Conservation (phyloP, 2,797 vertebrate species). For the Mallotus villosus region DNA sequence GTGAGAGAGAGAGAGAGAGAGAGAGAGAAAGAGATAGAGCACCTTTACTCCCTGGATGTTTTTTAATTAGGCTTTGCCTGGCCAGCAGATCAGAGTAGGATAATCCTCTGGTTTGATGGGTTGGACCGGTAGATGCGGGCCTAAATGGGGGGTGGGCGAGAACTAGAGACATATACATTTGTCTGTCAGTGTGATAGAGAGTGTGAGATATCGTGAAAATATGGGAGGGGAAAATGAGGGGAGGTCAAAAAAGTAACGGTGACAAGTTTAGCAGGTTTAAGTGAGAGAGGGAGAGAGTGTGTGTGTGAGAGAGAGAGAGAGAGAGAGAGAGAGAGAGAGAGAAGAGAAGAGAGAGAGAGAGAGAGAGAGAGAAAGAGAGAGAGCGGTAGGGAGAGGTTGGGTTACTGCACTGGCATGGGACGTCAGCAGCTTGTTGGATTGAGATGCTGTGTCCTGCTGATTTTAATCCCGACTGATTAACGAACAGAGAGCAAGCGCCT, state of each 20-base stretch:
- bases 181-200: constrained; percentile 30
- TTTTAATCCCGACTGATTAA: constrained; percentile 79
- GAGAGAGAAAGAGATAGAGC: constrained; percentile 40
- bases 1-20: constrained; percentile 8
- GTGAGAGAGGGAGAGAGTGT: constrained; percentile 8
- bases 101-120: constrained; percentile 56
- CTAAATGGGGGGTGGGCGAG: constrained; percentile 37
- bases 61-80: constrained; percentile 57
- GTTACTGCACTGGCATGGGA: constrained; percentile 65
- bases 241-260: background rate
- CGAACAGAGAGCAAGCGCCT: constrained; percentile 70
- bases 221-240: background rate
- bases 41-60: constrained; percentile 54
- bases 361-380: constrained; percentile 13
- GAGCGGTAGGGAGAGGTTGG: constrained; percentile 51
- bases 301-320: background rate
- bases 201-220: constrained; percentile 2
- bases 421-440: constrained; percentile 76
- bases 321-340: constrained; percentile 25
- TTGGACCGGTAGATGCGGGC: constrained; percentile 24
- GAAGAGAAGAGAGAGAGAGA: constrained; percentile 14
- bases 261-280: constrained; percentile 19
- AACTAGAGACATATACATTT: constrained; percentile 34
- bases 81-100: constrained; percentile 60
- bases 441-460: constrained; percentile 74